A percentile compares a stretch with the other conserved stretches of the same genome.
Conservation (phyloP, 2,113 vertebrate species). For the Vidua macroura region DNA sequence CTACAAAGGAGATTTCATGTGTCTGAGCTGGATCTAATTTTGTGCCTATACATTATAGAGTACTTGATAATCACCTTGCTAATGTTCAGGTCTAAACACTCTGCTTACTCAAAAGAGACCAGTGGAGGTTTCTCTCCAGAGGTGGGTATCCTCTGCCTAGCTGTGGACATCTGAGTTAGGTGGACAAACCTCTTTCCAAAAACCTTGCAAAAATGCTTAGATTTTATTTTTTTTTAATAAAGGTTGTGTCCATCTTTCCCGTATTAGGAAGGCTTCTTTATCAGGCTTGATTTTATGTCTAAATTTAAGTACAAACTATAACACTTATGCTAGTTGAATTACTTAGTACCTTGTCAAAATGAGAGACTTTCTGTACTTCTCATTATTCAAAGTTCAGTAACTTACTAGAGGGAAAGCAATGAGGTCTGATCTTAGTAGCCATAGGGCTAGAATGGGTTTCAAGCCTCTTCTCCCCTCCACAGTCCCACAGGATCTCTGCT, state of each 20-base stretch:
- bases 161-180: neutral
- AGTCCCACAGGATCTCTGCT: neutral
- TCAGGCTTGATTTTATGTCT: neutral
- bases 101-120: neutral
- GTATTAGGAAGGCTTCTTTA: neutral
- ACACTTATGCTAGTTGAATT: neutral
- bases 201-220: neutral
- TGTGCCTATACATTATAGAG: neutral
- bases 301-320: neutral
- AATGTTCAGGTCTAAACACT: neutral
- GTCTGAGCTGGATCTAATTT: neutral
- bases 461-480: neutral
- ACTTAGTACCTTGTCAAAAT: neutral
- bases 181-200: neutral
- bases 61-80: neutral
- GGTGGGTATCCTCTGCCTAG: neutral
- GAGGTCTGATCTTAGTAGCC: neutral
- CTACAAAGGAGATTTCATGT: neutral
- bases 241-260: neutral
- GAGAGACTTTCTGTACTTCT: neutral
- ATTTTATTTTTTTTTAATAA: neutral
- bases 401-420: neutral
- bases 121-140: neutral
- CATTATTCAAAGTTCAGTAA: neutral
- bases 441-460: neutral